Conservation (phyloP, 1,140 invertebrate species). For the Anthonomus grandis region DNA sequence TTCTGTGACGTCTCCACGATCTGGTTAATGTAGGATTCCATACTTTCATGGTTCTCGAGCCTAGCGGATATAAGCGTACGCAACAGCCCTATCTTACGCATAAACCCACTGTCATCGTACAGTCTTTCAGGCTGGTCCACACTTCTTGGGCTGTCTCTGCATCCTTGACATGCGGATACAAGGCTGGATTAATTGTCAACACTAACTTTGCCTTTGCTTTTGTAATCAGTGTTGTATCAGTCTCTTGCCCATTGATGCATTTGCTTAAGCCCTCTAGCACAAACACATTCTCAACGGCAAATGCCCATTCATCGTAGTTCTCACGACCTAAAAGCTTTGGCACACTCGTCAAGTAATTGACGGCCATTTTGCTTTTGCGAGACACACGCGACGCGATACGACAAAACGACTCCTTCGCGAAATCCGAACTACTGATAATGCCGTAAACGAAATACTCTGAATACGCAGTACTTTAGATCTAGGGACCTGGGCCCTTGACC, state of each 20-base stretch:
- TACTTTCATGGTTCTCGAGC: slow-evolving; percentile 28
- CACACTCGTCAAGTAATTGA: slow-evolving; percentile 33
- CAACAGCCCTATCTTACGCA: slow-evolving; percentile 25
- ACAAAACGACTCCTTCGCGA: not conserved
- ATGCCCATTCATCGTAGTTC: slow-evolving; percentile 34
- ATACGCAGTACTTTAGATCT: too few relatives aligned
- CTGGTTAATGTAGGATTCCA: slow-evolving; percentile 25
- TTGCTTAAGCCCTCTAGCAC: slow-evolving; percentile 33
- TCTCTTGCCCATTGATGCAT: slow-evolving; percentile 29
- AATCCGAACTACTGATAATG: not conserved
- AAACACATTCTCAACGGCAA: slow-evolving; percentile 32
- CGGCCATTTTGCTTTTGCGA: slow-evolving; percentile 21
- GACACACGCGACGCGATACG: not conserved
- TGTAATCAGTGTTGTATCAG: slow-evolving; percentile 9
- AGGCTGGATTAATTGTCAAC: slow-evolving; percentile 10
- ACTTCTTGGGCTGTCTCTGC: slow-evolving; percentile 15
- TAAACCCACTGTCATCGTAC: slow-evolving; percentile 19
- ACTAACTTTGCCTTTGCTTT: slow-evolving; percentile 18
- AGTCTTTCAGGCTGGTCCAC: slow-evolving; percentile 17
- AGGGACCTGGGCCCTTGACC: slow-evolving; percentile 1
- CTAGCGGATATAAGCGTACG: slow-evolving; percentile 20
- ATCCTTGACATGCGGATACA: slow-evolving; percentile 14
- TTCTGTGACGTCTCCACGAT: slow-evolving; percentile 26
- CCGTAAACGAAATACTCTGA: too few relatives aligned
- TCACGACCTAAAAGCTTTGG: slow-evolving; percentile 29